Conservation (phyloP, 92 coral and sea anemone species). For the Hydrozoanthus gracilis region DNA sequence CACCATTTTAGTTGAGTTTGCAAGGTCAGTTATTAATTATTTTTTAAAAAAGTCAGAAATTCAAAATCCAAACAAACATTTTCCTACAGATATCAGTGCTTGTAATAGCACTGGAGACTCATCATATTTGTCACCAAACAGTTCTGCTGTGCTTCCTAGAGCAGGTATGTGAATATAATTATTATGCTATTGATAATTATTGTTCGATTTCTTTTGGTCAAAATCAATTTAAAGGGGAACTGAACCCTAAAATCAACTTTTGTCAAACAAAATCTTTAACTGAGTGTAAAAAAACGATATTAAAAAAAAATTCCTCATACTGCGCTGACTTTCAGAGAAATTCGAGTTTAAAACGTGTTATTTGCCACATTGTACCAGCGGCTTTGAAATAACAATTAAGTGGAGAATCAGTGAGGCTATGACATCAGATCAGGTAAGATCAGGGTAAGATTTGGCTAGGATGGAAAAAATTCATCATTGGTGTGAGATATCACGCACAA, state of each 20-base stretch:
- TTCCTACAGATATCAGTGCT: slow-evolving; percentile 60
- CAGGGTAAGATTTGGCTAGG: no score
- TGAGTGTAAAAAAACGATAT: background rate
- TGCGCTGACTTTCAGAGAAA: no score
- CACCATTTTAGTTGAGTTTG: no score
- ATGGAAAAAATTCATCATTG: no score
- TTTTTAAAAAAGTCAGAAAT: background rate
- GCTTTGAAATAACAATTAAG: no score
- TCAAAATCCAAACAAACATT: background rate
- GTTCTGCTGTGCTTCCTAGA: slow-evolving; percentile 43
- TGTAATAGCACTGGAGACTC: slow-evolving; percentile 74
- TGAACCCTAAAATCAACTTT: no score
- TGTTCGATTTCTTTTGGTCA: background rate
- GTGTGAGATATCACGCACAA: no score
- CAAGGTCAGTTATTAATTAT: background rate
- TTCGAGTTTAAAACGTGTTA: background rate
- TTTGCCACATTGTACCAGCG: no score
- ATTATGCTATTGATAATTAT: background rate
- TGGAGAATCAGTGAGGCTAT: no score
- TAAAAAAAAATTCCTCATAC: no score
- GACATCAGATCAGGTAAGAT: no score
- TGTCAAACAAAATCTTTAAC: no score
- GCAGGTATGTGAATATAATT: slow-evolving; percentile 52
- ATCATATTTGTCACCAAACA: slow-evolving; percentile 64
- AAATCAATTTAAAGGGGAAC: background rate